These are phyloP conservation scores for Tenthredo distinguenda DNA, from an alignment of 2,888 invertebrate genomes.

Conservation along the genomic window DNA sequence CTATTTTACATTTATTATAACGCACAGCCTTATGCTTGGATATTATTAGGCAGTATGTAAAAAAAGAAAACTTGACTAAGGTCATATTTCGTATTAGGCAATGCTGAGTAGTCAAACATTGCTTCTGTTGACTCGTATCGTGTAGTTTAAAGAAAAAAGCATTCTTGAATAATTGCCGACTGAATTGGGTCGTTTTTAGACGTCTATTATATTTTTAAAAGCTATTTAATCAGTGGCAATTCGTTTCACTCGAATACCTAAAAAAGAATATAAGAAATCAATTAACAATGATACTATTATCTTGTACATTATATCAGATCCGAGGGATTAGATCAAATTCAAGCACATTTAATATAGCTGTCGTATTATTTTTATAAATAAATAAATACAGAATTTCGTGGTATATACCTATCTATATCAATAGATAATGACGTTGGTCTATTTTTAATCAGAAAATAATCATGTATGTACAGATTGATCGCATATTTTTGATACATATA, in stretches of 20 bases:
- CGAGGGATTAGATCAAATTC: constrained; percentile 6
- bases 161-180: background rate
- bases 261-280: background rate
- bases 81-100: background rate
- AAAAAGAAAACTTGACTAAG: background rate
- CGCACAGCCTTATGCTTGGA: constrained; percentile 3
- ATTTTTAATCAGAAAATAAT: constrained; percentile 17
- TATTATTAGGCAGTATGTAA: constrained; percentile 1
- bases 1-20: background rate
- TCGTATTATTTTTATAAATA: constrained; percentile 24
- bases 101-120: background rate
- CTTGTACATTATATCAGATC: background rate
- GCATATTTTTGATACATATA: constrained; percentile 36
- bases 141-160: background rate
- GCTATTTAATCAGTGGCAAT: background rate
- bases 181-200: constrained; percentile 2
- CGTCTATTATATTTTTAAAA: background rate
- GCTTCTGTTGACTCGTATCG: background rate
- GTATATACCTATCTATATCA: background rate
- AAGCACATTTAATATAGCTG: background rate
- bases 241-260: background rate
- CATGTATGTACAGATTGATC: background rate
- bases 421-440: background rate
- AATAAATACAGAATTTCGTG: background rate
- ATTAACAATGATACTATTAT: constrained; percentile 1